phyloP scores from a whole-genome alignment of 2,888 invertebrate species.

The Neria commutata region DNA sequence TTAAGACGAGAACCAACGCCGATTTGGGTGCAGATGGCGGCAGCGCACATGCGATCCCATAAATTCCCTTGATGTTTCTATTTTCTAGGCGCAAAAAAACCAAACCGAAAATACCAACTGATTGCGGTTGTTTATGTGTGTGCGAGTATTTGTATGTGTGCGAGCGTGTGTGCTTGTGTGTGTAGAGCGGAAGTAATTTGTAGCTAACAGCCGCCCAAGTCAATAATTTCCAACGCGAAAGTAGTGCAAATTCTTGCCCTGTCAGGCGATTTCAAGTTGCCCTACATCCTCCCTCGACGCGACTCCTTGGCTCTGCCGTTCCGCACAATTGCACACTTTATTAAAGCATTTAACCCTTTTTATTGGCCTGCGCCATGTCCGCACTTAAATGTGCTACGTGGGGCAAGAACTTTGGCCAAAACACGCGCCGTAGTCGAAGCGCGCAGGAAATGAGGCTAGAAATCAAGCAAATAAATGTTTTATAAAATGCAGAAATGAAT shows the following conservation, averaged over 20 bases:
- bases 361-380: slow-evolving; percentile 49
- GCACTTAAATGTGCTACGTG: background rate
- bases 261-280: slow-evolving; percentile 32
- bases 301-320: slow-evolving; percentile 4
- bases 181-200: slow-evolving; percentile 53
- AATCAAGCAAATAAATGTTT: slow-evolving; percentile 54
- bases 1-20: slow-evolving; percentile 30
- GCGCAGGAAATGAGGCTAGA: slow-evolving; percentile 48
- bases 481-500: slow-evolving; percentile 46
- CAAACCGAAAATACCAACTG: background rate
- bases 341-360: slow-evolving; percentile 45
- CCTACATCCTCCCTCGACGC: background rate
- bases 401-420: slow-evolving; percentile 6
- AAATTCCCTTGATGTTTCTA: slow-evolving; percentile 59
- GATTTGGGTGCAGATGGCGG: too few species aligned
- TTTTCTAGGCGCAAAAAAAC: slow-evolving; percentile 39
- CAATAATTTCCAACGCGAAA: slow-evolving; percentile 14
- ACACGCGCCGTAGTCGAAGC: background rate
- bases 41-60: slow-evolving; percentile 49
- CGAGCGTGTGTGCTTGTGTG: slow-evolving; percentile 14
- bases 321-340: slow-evolving; percentile 43
- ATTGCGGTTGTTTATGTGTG: background rate
- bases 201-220: slow-evolving; percentile 45
- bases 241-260: slow-evolving; percentile 46
- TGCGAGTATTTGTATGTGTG: background rate